Evolutionary conservation across 2,888 invertebrate species (phyloP).

Genomic region (Ctena decussata): DNA sequence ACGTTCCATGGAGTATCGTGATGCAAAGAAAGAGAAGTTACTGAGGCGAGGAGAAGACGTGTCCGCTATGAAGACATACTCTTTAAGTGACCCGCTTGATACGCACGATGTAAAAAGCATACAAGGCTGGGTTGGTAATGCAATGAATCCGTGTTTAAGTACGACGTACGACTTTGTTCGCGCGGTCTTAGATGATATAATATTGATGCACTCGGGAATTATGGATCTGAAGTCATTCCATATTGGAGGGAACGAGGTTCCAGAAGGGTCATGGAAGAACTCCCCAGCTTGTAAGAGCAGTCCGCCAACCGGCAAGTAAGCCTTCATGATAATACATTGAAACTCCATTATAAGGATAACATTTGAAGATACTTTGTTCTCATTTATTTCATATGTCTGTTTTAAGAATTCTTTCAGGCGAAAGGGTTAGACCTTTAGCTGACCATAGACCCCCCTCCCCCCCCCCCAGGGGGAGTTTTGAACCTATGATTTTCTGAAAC

Average conservation of each 20-base stretch:
- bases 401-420: too few species aligned
- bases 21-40: slow-evolving; percentile 17
- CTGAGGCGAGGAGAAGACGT: slow-evolving; percentile 21
- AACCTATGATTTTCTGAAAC: too few species aligned
- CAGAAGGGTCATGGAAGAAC: not conserved
- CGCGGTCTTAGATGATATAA: not conserved
- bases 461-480: too few species aligned
- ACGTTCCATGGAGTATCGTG: slow-evolving; percentile 69
- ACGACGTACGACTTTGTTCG: slow-evolving; percentile 61
- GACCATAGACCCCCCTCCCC: too few species aligned
- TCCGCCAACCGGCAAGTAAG: not conserved
- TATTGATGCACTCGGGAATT: not conserved
- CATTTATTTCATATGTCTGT: too few species aligned
- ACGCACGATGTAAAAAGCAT: slow-evolving; percentile 56
- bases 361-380: too few species aligned
- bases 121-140: slow-evolving; percentile 73
- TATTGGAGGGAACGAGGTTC: not conserved
- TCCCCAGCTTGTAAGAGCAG: not conserved
- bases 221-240: not conserved
- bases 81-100: slow-evolving; percentile 59
- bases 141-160: slow-evolving; percentile 74
- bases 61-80: slow-evolving; percentile 37
- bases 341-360: too few species aligned
- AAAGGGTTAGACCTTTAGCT: too few species aligned
- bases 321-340: too few species aligned